phyloP scores from a whole-genome alignment of 1,140 invertebrate species.

The Drosophila insularis region DNA sequence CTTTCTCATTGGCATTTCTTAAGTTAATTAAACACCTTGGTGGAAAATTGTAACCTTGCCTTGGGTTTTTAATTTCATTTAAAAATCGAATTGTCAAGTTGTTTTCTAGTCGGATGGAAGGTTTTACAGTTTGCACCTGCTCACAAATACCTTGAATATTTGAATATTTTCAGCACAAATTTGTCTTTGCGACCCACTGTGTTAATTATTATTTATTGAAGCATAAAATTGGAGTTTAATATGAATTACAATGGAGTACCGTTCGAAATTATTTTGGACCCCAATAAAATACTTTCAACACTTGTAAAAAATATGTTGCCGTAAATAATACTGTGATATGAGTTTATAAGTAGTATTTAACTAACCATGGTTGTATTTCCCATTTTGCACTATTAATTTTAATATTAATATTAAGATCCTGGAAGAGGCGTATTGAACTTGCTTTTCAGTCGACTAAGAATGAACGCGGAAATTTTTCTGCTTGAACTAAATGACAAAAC shows the following conservation, averaged over 20 bases:
- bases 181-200: not conserved
- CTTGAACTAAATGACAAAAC: slow-evolving; percentile 66
- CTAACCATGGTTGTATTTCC: slow-evolving; percentile 63
- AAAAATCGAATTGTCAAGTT: too few species aligned
- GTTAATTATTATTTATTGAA: not conserved
- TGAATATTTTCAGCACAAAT: not conserved
- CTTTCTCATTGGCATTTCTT: too few species aligned
- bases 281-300: not conserved
- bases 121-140: not conserved
- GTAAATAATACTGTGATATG: not conserved
- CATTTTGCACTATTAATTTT: slow-evolving; percentile 32
- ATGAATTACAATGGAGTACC: not conserved
- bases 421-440: not conserved
- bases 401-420: not conserved
- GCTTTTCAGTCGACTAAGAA: not conserved
- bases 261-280: not conserved
- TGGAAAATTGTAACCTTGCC: too few species aligned
- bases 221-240: not conserved
- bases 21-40: too few species aligned
- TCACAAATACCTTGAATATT: not conserved
- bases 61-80: too few species aligned
- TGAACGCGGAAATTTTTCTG: slow-evolving; percentile 46
- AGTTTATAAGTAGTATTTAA: not conserved
- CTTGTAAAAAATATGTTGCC: not conserved
- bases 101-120: too few species aligned